Evolutionary conservation across 2,797 vertebrate species (phyloP), one percentile per base, ranked within the genome.

Genomic region (Labroides dimidiatus): DNA sequence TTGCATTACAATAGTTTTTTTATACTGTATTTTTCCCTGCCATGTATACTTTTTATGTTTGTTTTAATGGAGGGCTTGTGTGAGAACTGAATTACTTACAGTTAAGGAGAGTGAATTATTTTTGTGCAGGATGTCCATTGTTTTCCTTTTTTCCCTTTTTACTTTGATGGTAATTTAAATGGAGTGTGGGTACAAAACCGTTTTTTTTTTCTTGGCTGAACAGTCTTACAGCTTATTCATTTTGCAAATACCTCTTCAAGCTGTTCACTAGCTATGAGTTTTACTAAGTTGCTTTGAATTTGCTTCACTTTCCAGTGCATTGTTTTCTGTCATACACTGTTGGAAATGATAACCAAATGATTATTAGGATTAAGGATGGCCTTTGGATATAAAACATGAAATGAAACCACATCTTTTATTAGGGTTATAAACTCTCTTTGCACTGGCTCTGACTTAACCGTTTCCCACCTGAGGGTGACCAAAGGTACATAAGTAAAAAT

Each of bases 1-100:
- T 81, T 89, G 83, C 86, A 87, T 93, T 88, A 39, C 37, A 39
- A 12, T 12, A 4, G 41, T 72, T 88, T 91, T 91, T 91, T 90
- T 88, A 81, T 90, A 89, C 81, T 85, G 77, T 90, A 78, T 78
- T 83, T 75, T 91, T 52, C 91, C 82, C 77, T 86, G 72, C 76
- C 82, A 73, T 87, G 73, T 82, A 63, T 89, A 59, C 73, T 84
- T 84, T 81, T 71, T 59, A 84, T 82, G 60, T 82, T 84, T 87
- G 77, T 85, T 88, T 85, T 72, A 71, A 81, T 71, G 68, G 64
- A 84, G 82, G 75, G 83, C 62, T 91, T 66, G 44, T 87, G 71
- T 79, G 75, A 86, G 81, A 81, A 78, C 68, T 74, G 78, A 85
- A 59, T 65, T 68, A 56, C 12, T 76, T 20, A 71, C 45, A 69